These are phyloP conservation scores for Drosophila pseudotakahashii DNA, from an alignment of 2,888 invertebrate genomes.

Conservation along the genomic window DNA sequence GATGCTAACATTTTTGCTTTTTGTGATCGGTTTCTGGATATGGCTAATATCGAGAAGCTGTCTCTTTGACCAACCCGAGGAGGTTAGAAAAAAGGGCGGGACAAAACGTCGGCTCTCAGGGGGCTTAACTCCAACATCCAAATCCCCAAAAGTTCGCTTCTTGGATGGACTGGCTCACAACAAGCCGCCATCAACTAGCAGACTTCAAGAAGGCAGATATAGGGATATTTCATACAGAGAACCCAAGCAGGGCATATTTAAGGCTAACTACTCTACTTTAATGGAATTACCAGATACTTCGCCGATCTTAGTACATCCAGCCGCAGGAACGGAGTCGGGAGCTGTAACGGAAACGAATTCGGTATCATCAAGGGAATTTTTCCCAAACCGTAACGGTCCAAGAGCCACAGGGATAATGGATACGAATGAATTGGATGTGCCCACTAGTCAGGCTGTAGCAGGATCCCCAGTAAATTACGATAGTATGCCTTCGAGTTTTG, in stretches of 20 bases:
- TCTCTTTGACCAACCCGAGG: not conserved
- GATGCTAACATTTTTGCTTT: slow-evolving; percentile 34
- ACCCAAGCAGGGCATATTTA: not conserved
- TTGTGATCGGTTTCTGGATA: slow-evolving; percentile 34
- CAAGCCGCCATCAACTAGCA: not conserved
- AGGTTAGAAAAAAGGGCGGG: not conserved
- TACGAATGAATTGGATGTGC: not conserved
- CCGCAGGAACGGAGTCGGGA: not conserved
- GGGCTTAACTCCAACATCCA: not conserved
- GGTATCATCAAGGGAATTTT: not conserved
- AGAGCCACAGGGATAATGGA: not conserved
- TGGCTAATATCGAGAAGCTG: slow-evolving; percentile 42
- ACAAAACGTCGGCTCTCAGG: not conserved
- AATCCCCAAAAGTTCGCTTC: too few species aligned
- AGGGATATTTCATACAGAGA: not conserved
- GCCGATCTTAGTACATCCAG: not conserved
- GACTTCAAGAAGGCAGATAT: not conserved
- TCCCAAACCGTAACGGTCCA: not conserved
- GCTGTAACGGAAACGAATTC: not conserved
- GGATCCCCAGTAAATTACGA: not conserved
- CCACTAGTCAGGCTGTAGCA: not conserved
- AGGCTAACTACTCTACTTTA: too few species aligned
- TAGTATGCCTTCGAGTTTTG: not conserved
- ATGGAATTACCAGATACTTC: not conserved
- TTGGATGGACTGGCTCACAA: not conserved